Percentiles rank a stretch among this genome's conserved stretches.
phyloP scores from a whole-genome alignment of 2,113 vertebrate genomes.

The Cavia aperea region DNA sequence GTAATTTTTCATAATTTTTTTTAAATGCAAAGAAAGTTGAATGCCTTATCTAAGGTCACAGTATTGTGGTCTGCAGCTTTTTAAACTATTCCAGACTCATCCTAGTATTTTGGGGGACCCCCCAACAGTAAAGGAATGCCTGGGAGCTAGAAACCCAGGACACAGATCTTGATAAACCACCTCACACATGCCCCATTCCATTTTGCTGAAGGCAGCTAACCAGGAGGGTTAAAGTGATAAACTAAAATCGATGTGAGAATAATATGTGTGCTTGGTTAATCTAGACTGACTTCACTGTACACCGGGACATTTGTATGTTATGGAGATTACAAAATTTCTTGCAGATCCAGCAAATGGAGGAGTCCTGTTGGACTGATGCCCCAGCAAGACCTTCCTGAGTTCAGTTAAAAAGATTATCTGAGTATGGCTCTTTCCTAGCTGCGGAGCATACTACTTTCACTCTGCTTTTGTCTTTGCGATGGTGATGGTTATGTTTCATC shows the following conservation, averaged over 20 bases:
- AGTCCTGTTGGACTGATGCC: background rate
- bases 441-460: background rate
- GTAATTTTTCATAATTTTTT: constrained; percentile 26
- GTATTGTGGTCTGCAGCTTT: background rate
- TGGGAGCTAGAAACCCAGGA: background rate
- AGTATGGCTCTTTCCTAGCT: background rate
- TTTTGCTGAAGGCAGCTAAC: background rate
- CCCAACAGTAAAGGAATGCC: background rate
- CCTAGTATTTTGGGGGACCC: background rate
- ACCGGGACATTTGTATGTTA: background rate
- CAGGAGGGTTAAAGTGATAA: background rate
- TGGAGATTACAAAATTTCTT: background rate
- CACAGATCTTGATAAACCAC: background rate
- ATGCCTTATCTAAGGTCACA: background rate
- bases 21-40: background rate
- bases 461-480: background rate
- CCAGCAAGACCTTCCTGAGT: background rate
- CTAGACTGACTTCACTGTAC: background rate
- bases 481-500: background rate
- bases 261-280: background rate
- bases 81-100: background rate
- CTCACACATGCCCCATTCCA: accelerated
- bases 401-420: background rate
- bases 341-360: background rate
- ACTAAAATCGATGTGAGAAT: background rate